Percentiles rank a stretch among this genome's conserved stretches.
Evolutionary conservation across 2,797 vertebrate species (phyloP).

Genomic region (Avahi laniger): DNA sequence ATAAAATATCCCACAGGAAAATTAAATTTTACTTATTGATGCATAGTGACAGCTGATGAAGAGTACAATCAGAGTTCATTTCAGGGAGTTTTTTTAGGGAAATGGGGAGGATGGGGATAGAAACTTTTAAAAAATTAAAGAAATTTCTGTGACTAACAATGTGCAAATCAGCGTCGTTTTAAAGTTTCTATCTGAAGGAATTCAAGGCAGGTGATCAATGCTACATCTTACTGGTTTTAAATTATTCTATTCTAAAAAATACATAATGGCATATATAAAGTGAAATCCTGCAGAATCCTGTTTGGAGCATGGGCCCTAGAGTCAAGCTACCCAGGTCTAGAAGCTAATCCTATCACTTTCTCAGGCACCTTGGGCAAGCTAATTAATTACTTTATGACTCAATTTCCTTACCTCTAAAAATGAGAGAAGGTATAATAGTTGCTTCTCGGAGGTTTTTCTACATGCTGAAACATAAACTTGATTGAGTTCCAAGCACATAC

Average conservation of each 20-base stretch:
- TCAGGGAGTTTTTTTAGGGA: not conserved
- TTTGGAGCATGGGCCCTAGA: not conserved
- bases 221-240: not conserved
- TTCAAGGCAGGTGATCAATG: not conserved
- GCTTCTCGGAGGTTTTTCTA: not conserved
- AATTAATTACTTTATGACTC: not conserved
- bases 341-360: not conserved
- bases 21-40: constrained; percentile 26
- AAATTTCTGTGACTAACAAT: not conserved
- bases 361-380: not conserved
- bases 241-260: not conserved
- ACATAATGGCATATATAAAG: not conserved
- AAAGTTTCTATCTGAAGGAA: not conserved
- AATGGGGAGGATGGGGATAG: not conserved
- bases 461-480: not conserved
- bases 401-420: not conserved
- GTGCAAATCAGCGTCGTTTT: not conserved
- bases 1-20: not conserved
- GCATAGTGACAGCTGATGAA: not conserved
- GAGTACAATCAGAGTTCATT: not conserved
- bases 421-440: not conserved
- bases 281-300: not conserved
- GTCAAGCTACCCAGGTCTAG: not conserved
- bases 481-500: not conserved
- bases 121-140: not conserved